These are phyloP conservation scores for Lasiurus cinereus DNA, from an alignment of 2,113 vertebrate genomes.

Conservation along the genomic window DNA sequence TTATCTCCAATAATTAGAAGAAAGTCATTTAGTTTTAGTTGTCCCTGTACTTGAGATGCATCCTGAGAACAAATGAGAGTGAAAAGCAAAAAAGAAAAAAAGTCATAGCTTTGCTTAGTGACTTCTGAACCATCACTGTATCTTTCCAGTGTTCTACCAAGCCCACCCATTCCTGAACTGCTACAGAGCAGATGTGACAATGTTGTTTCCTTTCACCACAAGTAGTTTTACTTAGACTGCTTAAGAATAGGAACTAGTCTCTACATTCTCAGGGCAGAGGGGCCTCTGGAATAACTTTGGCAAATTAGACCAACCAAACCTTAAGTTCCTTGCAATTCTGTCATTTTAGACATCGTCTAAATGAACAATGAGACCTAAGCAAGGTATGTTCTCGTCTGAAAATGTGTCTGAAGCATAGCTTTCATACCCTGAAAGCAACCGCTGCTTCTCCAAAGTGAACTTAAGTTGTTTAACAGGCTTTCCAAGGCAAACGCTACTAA, in stretches of 20 bases:
- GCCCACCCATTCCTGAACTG: neutral
- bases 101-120: neutral
- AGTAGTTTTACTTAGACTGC: neutral
- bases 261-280: neutral
- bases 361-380: neutral
- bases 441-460: conserved; percentile 34
- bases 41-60: neutral
- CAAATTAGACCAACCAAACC: neutral
- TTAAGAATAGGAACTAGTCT: neutral
- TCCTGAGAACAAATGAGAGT: conserved; percentile 8
- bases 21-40: conserved; percentile 17
- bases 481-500: neutral
- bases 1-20: conserved; percentile 18
- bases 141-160: neutral
- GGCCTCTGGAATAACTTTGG: neutral
- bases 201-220: neutral
- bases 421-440: conserved; percentile 26
- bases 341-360: conserved; percentile 16
- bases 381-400: neutral
- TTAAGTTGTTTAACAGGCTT: conserved; percentile 35
- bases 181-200: neutral
- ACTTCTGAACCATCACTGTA: neutral
- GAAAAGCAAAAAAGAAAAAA: neutral
- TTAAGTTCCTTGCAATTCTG: neutral
- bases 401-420: neutral